Conservation (phyloP, 2,113 vertebrate species). For the Alces alces region DNA sequence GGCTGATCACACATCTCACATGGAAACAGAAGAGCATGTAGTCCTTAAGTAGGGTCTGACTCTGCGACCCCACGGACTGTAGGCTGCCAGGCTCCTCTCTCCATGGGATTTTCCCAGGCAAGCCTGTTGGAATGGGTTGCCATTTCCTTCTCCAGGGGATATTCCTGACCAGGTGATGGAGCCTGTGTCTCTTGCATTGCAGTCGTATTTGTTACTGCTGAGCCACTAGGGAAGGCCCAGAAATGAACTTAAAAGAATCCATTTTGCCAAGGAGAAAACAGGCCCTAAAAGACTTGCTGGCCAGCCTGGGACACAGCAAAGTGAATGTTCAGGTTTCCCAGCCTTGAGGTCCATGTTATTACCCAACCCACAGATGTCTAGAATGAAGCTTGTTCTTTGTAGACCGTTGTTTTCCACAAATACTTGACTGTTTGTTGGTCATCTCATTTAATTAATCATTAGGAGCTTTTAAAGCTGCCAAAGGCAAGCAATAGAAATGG, state of each 20-base stretch:
- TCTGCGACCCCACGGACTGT: not conserved
- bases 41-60: not conserved
- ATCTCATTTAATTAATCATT: too few species aligned
- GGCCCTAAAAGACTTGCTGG: not conserved
- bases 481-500: not conserved
- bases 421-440: not conserved
- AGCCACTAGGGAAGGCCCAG: not conserved
- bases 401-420: fast-evolving
- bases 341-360: fast-evolving
- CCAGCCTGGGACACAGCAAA: not conserved
- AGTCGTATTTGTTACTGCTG: not conserved
- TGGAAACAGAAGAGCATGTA: not conserved
- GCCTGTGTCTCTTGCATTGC: not conserved
- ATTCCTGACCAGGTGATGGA: not conserved
- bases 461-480: not conserved
- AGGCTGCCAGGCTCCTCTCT: not conserved
- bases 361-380: fast-evolving
- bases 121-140: not conserved
- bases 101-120: not conserved
- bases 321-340: fast-evolving
- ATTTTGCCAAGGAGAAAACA: not conserved
- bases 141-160: not conserved
- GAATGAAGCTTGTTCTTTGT: fast-evolving
- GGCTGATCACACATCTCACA: fast-evolving
- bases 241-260: not conserved